Conservation (phyloP, 37 sponge, comb jelly and placozoan genomes). For the Aplysina aerophoba region DNA sequence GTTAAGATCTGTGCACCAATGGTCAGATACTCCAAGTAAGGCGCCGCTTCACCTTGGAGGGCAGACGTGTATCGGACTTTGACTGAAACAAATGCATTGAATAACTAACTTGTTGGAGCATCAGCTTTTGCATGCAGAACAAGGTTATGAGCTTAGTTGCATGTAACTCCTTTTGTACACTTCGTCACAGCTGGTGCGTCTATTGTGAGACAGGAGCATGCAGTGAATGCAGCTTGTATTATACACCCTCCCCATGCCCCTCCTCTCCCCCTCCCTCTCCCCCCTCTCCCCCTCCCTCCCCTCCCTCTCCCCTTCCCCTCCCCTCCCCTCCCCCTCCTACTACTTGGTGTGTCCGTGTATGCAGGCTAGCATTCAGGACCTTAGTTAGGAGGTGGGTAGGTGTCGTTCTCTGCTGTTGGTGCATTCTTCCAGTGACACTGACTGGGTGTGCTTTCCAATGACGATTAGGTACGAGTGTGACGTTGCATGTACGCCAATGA, state of each 20-base stretch:
- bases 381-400: slow-evolving; percentile 72
- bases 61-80: no score
- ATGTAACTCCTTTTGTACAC: no score
- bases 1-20: slow-evolving; percentile 93
- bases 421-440: not conserved
- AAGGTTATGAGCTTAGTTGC: not conserved
- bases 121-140: not conserved
- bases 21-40: slow-evolving; percentile 94
- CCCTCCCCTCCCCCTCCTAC: not conserved
- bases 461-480: slow-evolving; percentile 83
- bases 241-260: no score
- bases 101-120: not conserved
- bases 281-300: not conserved
- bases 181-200: no score
- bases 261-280: not conserved
- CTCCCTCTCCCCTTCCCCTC: not conserved
- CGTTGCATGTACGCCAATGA: slow-evolving; percentile 94
- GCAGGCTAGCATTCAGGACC: slow-evolving; percentile 73
- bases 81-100: no score
- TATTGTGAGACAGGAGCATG: no score
- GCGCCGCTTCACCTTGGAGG: not conserved
- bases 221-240: no score
- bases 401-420: not conserved
- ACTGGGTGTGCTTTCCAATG: not conserved
- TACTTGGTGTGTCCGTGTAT: not conserved